Base-by-base conservation (phyloP, 2,797 vertebrate genomes). In the Eulemur mongoz region DNA sequence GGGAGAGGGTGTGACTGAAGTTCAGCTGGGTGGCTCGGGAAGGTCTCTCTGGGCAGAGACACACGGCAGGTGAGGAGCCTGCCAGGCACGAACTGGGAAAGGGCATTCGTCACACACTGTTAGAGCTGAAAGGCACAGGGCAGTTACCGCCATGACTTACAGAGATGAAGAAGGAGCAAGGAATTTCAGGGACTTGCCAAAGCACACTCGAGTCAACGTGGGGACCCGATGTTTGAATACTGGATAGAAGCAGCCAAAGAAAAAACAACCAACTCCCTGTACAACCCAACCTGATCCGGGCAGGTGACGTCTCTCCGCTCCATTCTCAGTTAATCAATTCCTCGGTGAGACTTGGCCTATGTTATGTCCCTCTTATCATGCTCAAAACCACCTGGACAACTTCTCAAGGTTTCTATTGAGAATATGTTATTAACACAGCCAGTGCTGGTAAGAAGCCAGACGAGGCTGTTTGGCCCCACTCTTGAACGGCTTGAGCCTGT, bases 301-400 rank as follows among this genome's bases (percentile, higher is more conserved):
- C 61, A 57, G 76, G n/a, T 17, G 38, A 22, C 17, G 14, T 4
- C 40, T 25, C 61, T 50, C 54, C 15, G 17, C 13, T 30, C 69
- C 50, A 14, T 10, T 4, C 14, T 13, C 2, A 40, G 9, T 48
- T 40, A 67, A 45, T n/a, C 6, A 52, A 7, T 65, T 95, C n/a
- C n/a, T 75, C 7, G 14, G 48, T 35, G 48, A 43, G 32, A 83
- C 13, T 2, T 43, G 27, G 61, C n/a, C 88, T 40, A 54, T 57
- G 4, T 61, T 63, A 25, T 75, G 20, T 72, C 20, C 43, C 43
- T 93, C 78, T 79, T 67, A 45, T 22, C 67, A 79, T 7, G 12
- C 38, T 73, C 78, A 85, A 57, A 72, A 61, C 17, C 50, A 79
- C 32, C 27, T 65, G 79, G 59, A 70, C 88, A 63, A 65, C 91